Conservation (phyloP, 2,888 invertebrate species). For the Phengaris alcon region DNA sequence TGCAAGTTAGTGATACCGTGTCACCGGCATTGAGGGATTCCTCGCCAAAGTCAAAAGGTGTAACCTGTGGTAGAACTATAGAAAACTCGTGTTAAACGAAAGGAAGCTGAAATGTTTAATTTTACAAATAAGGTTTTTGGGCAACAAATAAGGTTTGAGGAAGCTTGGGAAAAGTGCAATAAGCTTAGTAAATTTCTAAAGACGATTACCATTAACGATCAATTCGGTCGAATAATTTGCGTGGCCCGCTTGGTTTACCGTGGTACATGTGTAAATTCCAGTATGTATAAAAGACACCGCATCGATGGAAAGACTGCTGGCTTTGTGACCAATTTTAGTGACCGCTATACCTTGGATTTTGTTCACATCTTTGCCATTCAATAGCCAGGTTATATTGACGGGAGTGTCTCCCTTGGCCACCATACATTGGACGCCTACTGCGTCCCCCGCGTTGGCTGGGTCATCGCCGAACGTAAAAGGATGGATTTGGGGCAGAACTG, state of each 20-base stretch:
- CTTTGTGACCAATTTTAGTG: conserved; percentile 80
- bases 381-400: conserved; percentile 86
- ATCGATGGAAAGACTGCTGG: conserved; percentile 86
- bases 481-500: conserved; percentile 87
- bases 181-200: not conserved
- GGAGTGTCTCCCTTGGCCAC: conserved; percentile 90
- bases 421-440: conserved; percentile 86
- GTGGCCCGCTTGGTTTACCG: conserved; percentile 83
- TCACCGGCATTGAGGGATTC: conserved; percentile 86
- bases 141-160: not conserved
- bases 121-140: not conserved
- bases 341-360: conserved; percentile 78
- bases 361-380: conserved; percentile 81
- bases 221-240: conserved; percentile 83
- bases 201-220: conserved; percentile 83
- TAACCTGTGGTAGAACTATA: conserved; percentile 88
- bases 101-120: conserved; percentile 3
- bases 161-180: conserved; percentile 3
- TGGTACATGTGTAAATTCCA: conserved; percentile 87
- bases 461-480: conserved; percentile 89
- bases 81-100: conserved; percentile 28
- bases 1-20: conserved; percentile 83
- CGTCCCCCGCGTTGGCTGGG: conserved; percentile 87
- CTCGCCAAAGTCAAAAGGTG: conserved; percentile 87
- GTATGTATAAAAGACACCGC: conserved; percentile 85